A percentile compares a stretch with the other conserved stretches of the same genome.
phyloP scores from a whole-genome alignment of 92 coral and sea anemone species.

The Pocillopora meandrina region DNA sequence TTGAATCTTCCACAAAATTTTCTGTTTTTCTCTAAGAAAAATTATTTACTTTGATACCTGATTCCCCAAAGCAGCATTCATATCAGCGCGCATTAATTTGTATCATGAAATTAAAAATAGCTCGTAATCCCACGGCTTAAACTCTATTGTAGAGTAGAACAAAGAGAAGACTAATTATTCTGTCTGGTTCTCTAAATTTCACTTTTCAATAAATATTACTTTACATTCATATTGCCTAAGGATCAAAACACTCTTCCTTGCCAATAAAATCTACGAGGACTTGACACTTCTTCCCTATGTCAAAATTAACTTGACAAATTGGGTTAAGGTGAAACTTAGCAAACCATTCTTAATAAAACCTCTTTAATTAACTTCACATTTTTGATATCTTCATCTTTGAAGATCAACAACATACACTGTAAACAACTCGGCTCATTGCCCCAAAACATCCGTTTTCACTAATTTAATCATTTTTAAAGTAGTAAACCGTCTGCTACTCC shows the following conservation, averaged over 20 bases:
- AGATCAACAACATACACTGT: too few relatives aligned
- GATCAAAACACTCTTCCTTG: background rate
- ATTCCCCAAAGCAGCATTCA: background rate
- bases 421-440: too few relatives aligned
- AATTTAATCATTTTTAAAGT: too few relatives aligned
- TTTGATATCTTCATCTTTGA: too few relatives aligned
- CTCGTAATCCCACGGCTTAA: background rate
- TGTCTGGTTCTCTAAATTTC: constrained; percentile 6
- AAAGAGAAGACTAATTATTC: constrained; percentile 4
- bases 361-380: too few relatives aligned
- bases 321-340: background rate
- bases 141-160: background rate
- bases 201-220: background rate
- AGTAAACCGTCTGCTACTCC: too few relatives aligned
- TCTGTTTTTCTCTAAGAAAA: background rate
- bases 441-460: too few relatives aligned
- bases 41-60: background rate
- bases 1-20: background rate
- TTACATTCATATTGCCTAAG: background rate
- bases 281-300: background rate
- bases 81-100: background rate
- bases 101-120: constrained; percentile 2
- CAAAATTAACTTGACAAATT: background rate
- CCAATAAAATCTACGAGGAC: background rate
- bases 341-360: background rate